These are phyloP conservation scores for Archips xylosteana DNA, from an alignment of 2,888 invertebrate genomes.

Conservation along the genomic window DNA sequence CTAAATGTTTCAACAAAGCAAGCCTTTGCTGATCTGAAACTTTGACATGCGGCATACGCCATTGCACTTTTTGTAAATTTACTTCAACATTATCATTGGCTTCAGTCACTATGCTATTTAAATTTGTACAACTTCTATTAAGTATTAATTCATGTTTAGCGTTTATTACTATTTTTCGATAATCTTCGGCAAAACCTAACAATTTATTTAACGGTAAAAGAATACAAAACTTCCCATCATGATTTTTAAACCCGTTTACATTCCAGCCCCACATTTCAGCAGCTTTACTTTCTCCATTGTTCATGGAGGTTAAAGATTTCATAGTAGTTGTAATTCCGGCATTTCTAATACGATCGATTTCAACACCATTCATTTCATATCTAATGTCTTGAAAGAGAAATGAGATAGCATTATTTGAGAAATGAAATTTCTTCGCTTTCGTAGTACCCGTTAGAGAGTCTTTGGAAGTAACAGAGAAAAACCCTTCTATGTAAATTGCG, in stretches of 20 bases:
- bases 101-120: too few relatives aligned
- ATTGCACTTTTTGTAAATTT: too few relatives aligned
- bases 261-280: slow-evolving; percentile 52
- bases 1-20: too few relatives aligned
- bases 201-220: too few relatives aligned
- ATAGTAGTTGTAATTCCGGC: slow-evolving; percentile 55
- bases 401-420: slow-evolving; percentile 3
- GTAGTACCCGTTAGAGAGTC: neutral
- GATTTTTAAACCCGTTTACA: neutral
- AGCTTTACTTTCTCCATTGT: slow-evolving; percentile 47
- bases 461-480: slow-evolving; percentile 6
- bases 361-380: slow-evolving; percentile 17
- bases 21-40: too few relatives aligned
- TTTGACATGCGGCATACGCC: too few relatives aligned
- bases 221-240: too few relatives aligned
- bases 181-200: too few relatives aligned
- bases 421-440: neutral
- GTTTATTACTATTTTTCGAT: too few relatives aligned
- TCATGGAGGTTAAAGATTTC: slow-evolving; percentile 59
- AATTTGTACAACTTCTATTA: too few relatives aligned
- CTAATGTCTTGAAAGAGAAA: slow-evolving; percentile 19
- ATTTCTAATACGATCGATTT: slow-evolving; percentile 45
- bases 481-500: slow-evolving; percentile 43
- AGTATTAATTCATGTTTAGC: too few relatives aligned
- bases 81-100: too few relatives aligned